Base-by-base conservation (phyloP, 2,888 invertebrate species). In the Leptopilina syphax region DNA sequence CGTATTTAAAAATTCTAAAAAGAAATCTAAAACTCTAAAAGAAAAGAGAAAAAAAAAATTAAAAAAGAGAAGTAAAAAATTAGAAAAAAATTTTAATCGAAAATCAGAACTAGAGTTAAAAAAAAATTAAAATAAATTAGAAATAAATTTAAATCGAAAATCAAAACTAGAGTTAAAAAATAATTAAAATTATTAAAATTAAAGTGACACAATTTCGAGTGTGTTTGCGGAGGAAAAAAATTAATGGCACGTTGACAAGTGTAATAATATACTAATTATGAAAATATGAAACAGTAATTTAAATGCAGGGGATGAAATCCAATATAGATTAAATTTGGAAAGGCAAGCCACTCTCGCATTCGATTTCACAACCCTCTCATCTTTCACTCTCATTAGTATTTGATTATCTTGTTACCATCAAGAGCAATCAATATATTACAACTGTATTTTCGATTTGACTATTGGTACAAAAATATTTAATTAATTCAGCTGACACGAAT, bases 371-470 rank as follows among this genome's bases (percentile, higher is more conserved):
- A 63, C 63, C 63, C 63, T 63, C 63, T 63, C 63, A 63, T 63
- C 63, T 63, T 63, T 63, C 63, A 63, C 24, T 63, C 63, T 63
- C 63, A 63, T 63, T 63, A 63, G 63, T 63, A 63, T 63, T 63
- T 63, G 63, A 63, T 63, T 63, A 63, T 63, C 63, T 63, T n/a
- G 63, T 63, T 63, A 63, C 63, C 63, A 63, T 63, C 63, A 63
- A 63, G 24, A 63, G 63, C 63, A 63, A 63, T 63, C 63, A 24
- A 63, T 63, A 63, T 63, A 24, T 63, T 63, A 63, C 63, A 63
- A 18, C 63, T n/a, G 63, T 24, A 24, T 63, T 63, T 50, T 63
- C 63, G 63, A 63, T 63, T 63, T 24, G 18, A 63, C 50, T 50
- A 63, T 34, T 3, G 34, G 34, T 63, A 63, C 63, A 24, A 63